Evolutionary conservation across 2,888 invertebrate species (phyloP).

Genomic region (Epistrophella euchroma): DNA sequence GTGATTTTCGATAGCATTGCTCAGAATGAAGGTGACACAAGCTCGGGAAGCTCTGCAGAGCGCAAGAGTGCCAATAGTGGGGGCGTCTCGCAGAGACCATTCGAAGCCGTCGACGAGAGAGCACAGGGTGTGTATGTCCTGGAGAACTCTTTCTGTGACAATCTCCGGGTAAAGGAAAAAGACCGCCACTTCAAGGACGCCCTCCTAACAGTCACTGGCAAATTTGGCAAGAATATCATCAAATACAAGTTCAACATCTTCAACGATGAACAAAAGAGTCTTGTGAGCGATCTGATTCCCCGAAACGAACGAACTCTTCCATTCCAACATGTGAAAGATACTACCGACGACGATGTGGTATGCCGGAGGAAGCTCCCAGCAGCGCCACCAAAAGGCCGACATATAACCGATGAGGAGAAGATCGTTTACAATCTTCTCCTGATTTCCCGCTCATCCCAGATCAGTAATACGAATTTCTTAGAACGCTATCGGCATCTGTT

Average conservation of each 20-base stretch:
- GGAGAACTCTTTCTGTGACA: constrained; percentile 83
- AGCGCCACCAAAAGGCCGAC: constrained; percentile 72
- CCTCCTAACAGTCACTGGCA: constrained; percentile 83
- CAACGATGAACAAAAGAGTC: constrained; percentile 82
- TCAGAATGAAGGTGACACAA: constrained; percentile 82
- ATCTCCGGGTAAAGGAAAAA: constrained; percentile 78
- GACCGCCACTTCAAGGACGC: constrained; percentile 82
- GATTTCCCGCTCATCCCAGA: constrained; percentile 82
- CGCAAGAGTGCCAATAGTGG: constrained; percentile 77
- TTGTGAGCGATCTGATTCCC: constrained; percentile 82
- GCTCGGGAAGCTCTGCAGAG: constrained; percentile 80
- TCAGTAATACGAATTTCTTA: constrained; percentile 82
- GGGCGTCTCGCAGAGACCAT: constrained; percentile 51
- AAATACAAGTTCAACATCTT: constrained; percentile 84
- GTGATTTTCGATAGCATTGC: constrained; percentile 83
- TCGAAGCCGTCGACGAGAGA: constrained; percentile 48
- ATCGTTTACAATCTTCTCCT: constrained; percentile 83
- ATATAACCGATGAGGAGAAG: constrained; percentile 83
- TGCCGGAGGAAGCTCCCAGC: constrained; percentile 77
- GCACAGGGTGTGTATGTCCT: constrained; percentile 81
- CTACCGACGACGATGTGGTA: constrained; percentile 81
- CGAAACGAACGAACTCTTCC: constrained; percentile 81
- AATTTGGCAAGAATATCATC: constrained; percentile 83
- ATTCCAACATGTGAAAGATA: constrained; percentile 82
- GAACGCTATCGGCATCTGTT: constrained; percentile 83